phyloP scores from a whole-genome alignment of 1,140 invertebrate genomes.

The Zelostemma sp. region DNA sequence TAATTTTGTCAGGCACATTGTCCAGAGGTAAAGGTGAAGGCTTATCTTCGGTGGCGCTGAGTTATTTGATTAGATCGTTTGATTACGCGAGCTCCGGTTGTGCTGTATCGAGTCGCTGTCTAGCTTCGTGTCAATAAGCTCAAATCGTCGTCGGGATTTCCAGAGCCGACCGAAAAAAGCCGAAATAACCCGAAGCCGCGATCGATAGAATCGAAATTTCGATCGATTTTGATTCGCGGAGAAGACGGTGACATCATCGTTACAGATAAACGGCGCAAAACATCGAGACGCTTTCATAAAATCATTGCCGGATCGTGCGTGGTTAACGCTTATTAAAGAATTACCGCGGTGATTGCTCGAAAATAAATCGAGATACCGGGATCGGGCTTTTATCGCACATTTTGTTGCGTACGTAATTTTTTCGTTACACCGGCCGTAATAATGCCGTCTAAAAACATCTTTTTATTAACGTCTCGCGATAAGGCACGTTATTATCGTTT shows the following conservation, averaged over 20 bases:
- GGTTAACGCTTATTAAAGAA: not conserved
- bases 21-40: not conserved
- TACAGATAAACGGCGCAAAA: not conserved
- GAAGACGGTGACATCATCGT: not conserved
- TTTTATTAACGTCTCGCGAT: too few relatives aligned
- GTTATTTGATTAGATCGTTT: not conserved
- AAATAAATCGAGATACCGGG: not conserved
- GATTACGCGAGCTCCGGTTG: not conserved
- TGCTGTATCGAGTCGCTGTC: not conserved
- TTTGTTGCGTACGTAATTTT: too few relatives aligned
- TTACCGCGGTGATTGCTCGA: not conserved
- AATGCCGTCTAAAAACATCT: too few relatives aligned
- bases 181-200: not conserved
- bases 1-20: not conserved
- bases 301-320: not conserved
- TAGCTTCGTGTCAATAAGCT: not conserved
- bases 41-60: not conserved
- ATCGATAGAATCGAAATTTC: not conserved
- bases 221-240: not conserved
- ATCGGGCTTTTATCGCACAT: too few relatives aligned
- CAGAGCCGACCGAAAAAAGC: not conserved
- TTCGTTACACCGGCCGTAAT: too few relatives aligned
- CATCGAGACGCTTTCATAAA: not conserved
- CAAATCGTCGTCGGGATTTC: not conserved
- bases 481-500: not conserved